Conservation (phyloP, 64 coral and sea anemone genomes). For the Platygyra sinensis region DNA sequence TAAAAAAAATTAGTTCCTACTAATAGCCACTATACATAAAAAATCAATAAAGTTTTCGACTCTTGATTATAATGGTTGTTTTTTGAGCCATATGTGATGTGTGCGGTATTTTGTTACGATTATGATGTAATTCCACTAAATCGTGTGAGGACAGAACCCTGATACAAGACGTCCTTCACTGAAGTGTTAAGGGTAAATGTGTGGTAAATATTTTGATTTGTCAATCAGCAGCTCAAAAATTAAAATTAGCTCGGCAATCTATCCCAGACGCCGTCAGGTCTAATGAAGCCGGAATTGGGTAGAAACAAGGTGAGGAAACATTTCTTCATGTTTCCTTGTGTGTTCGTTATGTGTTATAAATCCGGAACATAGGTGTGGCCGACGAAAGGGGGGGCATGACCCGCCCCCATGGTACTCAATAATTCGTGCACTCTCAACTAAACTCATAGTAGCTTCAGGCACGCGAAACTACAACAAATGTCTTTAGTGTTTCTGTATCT, state of each 20-base stretch:
- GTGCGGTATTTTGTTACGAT: too few relatives aligned
- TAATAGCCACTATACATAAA: too few relatives aligned
- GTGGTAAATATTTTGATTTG: neutral
- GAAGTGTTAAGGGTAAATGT: neutral
- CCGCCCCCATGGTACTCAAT: neutral
- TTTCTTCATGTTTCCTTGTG: neutral
- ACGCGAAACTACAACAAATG: too few relatives aligned
- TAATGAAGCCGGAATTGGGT: neutral
- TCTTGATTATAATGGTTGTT: too few relatives aligned
- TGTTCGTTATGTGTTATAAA: neutral
- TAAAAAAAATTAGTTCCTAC: too few relatives aligned
- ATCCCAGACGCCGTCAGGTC: neutral
- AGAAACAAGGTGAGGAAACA: neutral
- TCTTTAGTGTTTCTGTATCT: too few relatives aligned
- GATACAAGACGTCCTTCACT: neutral
- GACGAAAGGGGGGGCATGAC: neutral
- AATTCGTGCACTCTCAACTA: neutral
- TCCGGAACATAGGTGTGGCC: conserved; percentile 1
- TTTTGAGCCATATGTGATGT: too few relatives aligned
- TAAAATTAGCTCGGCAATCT: neutral
- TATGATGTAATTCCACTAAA: neutral
- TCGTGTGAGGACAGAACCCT: neutral
- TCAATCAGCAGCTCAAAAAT: neutral
- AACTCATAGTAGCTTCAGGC: too few relatives aligned
- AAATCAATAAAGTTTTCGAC: too few relatives aligned